These are phyloP conservation scores for Lerema accius DNA, from an alignment of 1,140 invertebrate species.

Conservation along the genomic window DNA sequence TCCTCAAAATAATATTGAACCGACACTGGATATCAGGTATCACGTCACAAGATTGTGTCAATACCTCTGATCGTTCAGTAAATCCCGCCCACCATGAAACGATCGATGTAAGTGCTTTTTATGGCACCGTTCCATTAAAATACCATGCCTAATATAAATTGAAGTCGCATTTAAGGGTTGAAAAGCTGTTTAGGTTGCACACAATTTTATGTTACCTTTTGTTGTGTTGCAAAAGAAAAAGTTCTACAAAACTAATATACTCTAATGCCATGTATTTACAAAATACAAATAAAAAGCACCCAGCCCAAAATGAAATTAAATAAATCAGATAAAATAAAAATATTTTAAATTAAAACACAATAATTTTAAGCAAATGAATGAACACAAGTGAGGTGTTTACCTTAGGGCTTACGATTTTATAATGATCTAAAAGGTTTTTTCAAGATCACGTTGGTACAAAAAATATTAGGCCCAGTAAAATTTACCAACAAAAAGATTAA, in stretches of 20 bases:
- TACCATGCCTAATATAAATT: slow-evolving; percentile 16
- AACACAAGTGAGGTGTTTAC: neutral
- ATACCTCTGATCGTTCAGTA: slow-evolving; percentile 23
- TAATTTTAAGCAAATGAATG: neutral
- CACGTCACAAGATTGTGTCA: slow-evolving; percentile 23
- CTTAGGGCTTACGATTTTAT: too few relatives aligned
- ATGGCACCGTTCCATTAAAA: slow-evolving; percentile 18
- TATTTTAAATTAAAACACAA: too few relatives aligned
- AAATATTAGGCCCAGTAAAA: neutral
- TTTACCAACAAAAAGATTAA: neutral
- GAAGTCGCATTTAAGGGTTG: slow-evolving; percentile 2
- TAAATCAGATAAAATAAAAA: too few relatives aligned
- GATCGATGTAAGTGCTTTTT: slow-evolving; percentile 11
- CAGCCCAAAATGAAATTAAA: too few relatives aligned
- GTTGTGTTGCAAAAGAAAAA: too few relatives aligned
- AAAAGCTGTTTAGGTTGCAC: neutral
- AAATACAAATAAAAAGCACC: too few relatives aligned
- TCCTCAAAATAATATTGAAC: slow-evolving; percentile 2
- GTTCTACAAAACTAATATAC: too few relatives aligned
- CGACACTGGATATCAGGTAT: slow-evolving; percentile 1
- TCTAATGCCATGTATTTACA: too few relatives aligned
- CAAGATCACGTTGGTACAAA: neutral
- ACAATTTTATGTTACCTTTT: too few relatives aligned
- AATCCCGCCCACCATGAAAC: slow-evolving; percentile 20
- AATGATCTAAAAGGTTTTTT: too few relatives aligned